Evolutionary conservation across 2,797 vertebrate genomes (phyloP).

Genomic region (Mormyrus hasselquistii): DNA sequence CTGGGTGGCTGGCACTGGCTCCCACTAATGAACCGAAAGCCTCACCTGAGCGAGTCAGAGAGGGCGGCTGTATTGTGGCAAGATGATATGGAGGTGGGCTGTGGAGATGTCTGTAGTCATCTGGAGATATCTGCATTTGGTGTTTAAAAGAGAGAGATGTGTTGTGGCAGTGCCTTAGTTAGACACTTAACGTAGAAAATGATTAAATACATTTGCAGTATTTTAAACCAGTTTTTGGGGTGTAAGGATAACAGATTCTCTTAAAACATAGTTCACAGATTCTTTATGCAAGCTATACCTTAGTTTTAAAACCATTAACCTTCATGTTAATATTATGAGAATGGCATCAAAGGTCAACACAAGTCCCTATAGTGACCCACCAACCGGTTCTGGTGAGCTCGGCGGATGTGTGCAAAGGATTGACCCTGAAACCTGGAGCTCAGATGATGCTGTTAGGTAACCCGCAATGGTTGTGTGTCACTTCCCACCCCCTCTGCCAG

Average conservation of each 20-base stretch:
- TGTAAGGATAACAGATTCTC: not conserved
- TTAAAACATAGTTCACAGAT: not conserved
- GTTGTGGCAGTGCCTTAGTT: not conserved
- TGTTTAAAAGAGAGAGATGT: not conserved
- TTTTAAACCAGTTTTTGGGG: constrained; percentile 1
- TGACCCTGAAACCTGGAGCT: not conserved
- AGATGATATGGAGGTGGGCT: constrained; percentile 50
- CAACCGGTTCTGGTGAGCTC: not conserved
- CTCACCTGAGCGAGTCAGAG: constrained; percentile 45
- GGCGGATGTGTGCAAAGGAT: not conserved
- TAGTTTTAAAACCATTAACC: not conserved
- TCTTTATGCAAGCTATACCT: not conserved
- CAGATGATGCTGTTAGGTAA: not conserved
- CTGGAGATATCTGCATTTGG: constrained; percentile 14
- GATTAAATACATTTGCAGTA: not conserved
- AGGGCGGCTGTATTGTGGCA: constrained; percentile 54
- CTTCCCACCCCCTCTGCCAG: not conserved
- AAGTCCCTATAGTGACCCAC: not conserved
- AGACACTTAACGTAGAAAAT: not conserved
- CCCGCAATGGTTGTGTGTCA: not conserved
- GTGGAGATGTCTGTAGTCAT: constrained; percentile 43
- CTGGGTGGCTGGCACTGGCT: constrained; percentile 34
- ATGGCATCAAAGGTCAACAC: not conserved
- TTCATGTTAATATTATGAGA: not conserved
- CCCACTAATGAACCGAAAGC: constrained; percentile 39